Percentiles rank a stretch among this genome's conserved stretches.
phyloP scores from a whole-genome alignment of 1,140 invertebrate species.

The Anadara kagoshimensis region DNA sequence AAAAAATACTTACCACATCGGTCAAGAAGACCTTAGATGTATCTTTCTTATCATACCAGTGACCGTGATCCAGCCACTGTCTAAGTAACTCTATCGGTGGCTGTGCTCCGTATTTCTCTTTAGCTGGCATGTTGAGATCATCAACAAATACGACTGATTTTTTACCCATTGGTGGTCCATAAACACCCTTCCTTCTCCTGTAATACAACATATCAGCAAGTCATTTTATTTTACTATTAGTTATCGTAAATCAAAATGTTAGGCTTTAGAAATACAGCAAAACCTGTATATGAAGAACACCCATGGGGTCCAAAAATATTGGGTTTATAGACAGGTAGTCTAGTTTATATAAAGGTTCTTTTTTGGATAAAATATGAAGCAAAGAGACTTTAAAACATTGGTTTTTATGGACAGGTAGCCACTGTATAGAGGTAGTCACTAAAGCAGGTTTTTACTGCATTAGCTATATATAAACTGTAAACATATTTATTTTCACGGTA shows the following conservation, averaged over 20 bases:
- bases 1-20: conserved; percentile 77
- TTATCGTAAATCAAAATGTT: background rate
- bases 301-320: too few relatives aligned
- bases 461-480: too few relatives aligned
- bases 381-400: too few relatives aligned
- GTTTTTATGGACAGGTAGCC: too few relatives aligned
- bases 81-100: conserved; percentile 74
- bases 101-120: conserved; percentile 75
- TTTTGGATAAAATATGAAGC: too few relatives aligned
- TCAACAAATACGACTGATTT: conserved; percentile 75
- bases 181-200: conserved; percentile 76
- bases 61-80: conserved; percentile 74
- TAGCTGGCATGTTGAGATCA: conserved; percentile 75
- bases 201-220: background rate
- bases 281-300: background rate
- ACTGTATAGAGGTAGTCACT: too few relatives aligned
- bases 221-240: too few relatives aligned
- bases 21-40: conserved; percentile 71
- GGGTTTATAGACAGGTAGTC: too few relatives aligned
- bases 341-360: too few relatives aligned
- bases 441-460: too few relatives aligned
- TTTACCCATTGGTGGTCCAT: conserved; percentile 74
- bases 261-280: background rate
- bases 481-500: too few relatives aligned
- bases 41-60: conserved; percentile 75